Percentiles rank a stretch among this genome's conserved stretches.
Evolutionary conservation across 2,888 invertebrate species (phyloP).

Genomic region (Phania funesta): DNA sequence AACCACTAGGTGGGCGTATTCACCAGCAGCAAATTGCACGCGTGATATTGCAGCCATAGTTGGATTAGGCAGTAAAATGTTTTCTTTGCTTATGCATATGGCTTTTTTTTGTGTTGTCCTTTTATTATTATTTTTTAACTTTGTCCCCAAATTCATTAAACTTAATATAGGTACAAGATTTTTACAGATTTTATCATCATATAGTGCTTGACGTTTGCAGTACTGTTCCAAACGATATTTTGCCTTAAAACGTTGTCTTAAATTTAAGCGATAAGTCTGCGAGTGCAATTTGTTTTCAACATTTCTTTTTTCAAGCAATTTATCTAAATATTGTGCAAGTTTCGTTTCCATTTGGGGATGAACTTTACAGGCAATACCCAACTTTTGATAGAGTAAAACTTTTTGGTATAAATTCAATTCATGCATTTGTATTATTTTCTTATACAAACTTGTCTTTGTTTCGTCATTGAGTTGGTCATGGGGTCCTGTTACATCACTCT

Average conservation of each 20-base stretch:
- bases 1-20: constrained; percentile 77
- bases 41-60: constrained; percentile 73
- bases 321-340: constrained; percentile 70
- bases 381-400: constrained; percentile 75
- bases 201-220: constrained; percentile 63
- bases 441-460: constrained; percentile 69
- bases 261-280: constrained; percentile 71
- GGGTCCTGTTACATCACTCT: constrained; percentile 11
- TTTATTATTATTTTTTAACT: constrained; percentile 16
- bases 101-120: constrained; percentile 13
- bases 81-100: not conserved
- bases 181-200: constrained; percentile 68
- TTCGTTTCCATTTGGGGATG: constrained; percentile 70
- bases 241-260: constrained; percentile 76
- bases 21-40: constrained; percentile 78
- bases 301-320: constrained; percentile 26
- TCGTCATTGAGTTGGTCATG: constrained; percentile 59
- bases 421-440: constrained; percentile 74
- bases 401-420: constrained; percentile 78
- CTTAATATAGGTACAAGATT: constrained; percentile 74
- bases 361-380: constrained; percentile 74
- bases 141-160: constrained; percentile 71
- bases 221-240: constrained; percentile 74
- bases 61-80: not conserved
- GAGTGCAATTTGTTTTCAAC: constrained; percentile 54